Base-by-base conservation (phyloP, 2,113 vertebrate genomes). In the Anarhynchus alexandrinus region DNA sequence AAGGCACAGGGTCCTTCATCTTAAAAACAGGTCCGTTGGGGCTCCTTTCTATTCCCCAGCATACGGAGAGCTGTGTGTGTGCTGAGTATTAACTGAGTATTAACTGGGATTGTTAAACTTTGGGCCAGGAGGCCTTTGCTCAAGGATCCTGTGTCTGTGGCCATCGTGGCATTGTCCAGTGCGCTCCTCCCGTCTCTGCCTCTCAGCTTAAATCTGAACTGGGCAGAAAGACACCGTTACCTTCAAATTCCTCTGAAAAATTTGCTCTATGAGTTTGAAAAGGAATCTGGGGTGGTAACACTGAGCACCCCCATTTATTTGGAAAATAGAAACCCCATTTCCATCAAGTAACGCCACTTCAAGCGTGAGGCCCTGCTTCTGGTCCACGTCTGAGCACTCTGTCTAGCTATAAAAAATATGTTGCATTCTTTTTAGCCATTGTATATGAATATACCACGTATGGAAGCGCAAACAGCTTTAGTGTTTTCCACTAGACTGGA, bases 361-460 rank as follows among this genome's bases (percentile, higher is more conserved):
- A 15, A 11, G 42, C 3, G 12, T 10, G 36, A 73, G 16, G 22
- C 78, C 30, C 76, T 84, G 22, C 36, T 66, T 61, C 45, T 86
- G 80, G 18, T 15, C 62, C 6, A 0, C 2, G 2, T 45, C 76
- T 30, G 52, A 82, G 32, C 47, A 30, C 38, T 34, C 32, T 49
- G 0, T 17, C 16, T 8, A 17, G 55, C 22, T 71, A 25, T 58
- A 27, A n/a, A 65, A 19, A 25, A 15, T 2, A 11, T 0, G 9
- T 4, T 2, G 5, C 5, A 2, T 5, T 59, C 5, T 73, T 70
- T 25, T 34, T 42, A 62, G 36, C 19, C 18, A 1, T 21, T 32
- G 18, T 4, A 0, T 17, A 1, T 36, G 18, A 47, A 16, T 14
- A 23, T 4, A 18, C 26, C 2, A 1, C 0, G 1, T 70, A 2